phyloP scores from a whole-genome alignment of 2,113 vertebrate species.

The Toxotes jaculatrix region DNA sequence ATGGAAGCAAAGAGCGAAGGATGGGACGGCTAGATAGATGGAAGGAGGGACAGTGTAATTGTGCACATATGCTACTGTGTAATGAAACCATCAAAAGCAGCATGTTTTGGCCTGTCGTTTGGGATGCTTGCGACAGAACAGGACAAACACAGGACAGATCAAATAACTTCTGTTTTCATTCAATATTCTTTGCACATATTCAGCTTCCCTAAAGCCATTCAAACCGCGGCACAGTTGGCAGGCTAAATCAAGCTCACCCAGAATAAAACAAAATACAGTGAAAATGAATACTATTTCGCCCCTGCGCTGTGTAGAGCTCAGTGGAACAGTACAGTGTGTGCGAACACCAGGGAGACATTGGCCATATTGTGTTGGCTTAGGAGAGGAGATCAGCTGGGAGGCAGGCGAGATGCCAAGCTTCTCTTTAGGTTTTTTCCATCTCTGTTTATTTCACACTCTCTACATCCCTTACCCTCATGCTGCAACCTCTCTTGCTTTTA shows the following conservation, averaged over 20 bases:
- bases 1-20: conserved; percentile 44
- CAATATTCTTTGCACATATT: conserved; percentile 56
- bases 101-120: conserved; percentile 69
- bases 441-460: conserved; percentile 49
- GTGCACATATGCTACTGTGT: conserved; percentile 65
- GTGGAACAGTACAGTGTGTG: conserved; percentile 58
- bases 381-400: conserved; percentile 80
- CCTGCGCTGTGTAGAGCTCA: conserved; percentile 46
- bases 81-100: conserved; percentile 63
- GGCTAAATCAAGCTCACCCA: conserved; percentile 70
- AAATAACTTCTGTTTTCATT: conserved; percentile 74
- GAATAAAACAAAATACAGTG: conserved; percentile 66
- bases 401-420: conserved; percentile 76
- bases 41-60: conserved; percentile 39
- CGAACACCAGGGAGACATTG: conserved; percentile 72
- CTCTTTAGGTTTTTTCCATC: conserved; percentile 28
- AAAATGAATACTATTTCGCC: conserved; percentile 72
- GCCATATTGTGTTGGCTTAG: conserved; percentile 85
- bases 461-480: conserved; percentile 30
- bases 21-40: conserved; percentile 21
- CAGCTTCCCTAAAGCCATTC: conserved; percentile 64
- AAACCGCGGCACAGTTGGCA: conserved; percentile 76
- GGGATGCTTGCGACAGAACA: conserved; percentile 66
- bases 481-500: conserved; percentile 8
- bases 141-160: conserved; percentile 71